A percentile compares a stretch with the other conserved stretches of the same genome.
Evolutionary conservation across 2,797 vertebrate species (phyloP).

Genomic region (Acridotheres tristis): DNA sequence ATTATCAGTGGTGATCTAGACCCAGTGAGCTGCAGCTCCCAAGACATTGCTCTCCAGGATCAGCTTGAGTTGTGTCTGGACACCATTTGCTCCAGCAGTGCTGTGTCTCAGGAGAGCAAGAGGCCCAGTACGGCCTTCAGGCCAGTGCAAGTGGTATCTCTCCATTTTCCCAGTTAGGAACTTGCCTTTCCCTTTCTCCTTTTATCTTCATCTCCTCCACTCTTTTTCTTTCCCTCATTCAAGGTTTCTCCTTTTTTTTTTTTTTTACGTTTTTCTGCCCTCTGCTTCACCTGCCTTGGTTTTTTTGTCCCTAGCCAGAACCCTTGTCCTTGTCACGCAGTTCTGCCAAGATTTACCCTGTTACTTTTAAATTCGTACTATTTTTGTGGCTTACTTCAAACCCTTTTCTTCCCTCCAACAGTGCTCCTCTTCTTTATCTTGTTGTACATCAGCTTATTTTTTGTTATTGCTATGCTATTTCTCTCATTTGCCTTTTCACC

Average conservation of each 20-base stretch:
- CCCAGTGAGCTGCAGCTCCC: fast-evolving
- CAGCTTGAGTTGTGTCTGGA: background rate
- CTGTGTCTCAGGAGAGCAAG: background rate
- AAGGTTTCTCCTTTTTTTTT: background rate
- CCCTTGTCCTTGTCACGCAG: background rate
- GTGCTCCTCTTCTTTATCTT: background rate
- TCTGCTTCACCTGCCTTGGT: background rate
- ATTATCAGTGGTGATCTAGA: background rate
- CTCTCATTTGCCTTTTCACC: background rate
- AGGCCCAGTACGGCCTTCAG: background rate
- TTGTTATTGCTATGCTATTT: background rate
- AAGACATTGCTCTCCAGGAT: background rate
- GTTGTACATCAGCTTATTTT: background rate
- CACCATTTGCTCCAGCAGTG: background rate
- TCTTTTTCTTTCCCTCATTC: background rate
- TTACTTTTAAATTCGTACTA: background rate
- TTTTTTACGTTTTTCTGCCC: background rate
- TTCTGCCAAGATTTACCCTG: background rate
- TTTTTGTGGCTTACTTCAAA: background rate
- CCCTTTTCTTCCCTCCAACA: background rate
- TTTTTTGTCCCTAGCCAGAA: background rate
- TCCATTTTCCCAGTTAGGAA: background rate
- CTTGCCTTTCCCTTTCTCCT: background rate
- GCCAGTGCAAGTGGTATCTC: background rate
- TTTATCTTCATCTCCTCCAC: background rate